phyloP scores from a whole-genome alignment of 2,888 invertebrate genomes.

The Acleris laterana region DNA sequence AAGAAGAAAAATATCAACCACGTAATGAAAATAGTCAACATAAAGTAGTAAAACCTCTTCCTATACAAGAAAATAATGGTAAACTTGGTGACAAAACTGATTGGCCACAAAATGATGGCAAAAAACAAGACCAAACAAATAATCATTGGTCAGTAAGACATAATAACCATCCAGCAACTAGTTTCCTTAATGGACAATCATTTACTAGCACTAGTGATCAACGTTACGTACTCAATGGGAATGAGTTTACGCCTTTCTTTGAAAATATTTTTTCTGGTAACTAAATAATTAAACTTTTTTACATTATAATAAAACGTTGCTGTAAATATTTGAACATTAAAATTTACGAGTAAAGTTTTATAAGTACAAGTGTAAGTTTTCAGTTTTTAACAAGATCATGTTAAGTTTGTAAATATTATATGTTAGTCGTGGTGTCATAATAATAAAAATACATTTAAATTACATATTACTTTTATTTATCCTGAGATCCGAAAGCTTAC shows the following conservation, averaged over 20 bases:
- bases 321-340: no score
- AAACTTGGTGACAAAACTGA: constrained; percentile 18
- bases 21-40: neutral
- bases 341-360: no score
- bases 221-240: constrained; percentile 1
- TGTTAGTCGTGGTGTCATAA: no score
- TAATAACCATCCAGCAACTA: neutral
- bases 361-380: no score
- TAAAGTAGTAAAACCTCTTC: neutral
- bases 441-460: no score
- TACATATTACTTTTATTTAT: no score
- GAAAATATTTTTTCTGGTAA: no score
- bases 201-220: constrained; percentile 16
- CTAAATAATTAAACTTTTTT: no score
- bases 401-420: no score
- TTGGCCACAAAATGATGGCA: constrained; percentile 8
- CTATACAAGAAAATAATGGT: neutral
- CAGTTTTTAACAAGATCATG: no score
- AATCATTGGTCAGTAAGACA: constrained; percentile 7
- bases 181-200: neutral
- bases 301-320: no score
- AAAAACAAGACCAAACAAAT: neutral
- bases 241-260: constrained; percentile 9
- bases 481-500: no score
- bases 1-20: neutral